Conservation (phyloP, 2,888 invertebrate species). For the Idaea dimidiata region DNA sequence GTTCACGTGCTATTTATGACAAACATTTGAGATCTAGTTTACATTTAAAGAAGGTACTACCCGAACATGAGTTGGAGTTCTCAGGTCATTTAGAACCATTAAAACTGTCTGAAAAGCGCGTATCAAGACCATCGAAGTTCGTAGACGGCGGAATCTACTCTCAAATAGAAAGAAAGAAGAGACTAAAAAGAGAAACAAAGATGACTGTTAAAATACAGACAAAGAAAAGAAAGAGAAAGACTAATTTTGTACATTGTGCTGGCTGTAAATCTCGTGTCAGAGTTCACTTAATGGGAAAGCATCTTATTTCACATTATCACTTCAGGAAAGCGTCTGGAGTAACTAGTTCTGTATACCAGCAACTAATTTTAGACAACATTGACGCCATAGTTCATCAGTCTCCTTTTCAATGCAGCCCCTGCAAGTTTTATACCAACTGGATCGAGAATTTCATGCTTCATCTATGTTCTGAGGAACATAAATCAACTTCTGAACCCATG, state of each 20-base stretch:
- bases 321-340: constrained; percentile 85
- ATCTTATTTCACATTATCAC: constrained; percentile 92
- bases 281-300: constrained; percentile 88
- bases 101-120: constrained; percentile 50
- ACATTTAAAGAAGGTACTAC: constrained; percentile 84
- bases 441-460: constrained; percentile 85
- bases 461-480: constrained; percentile 86
- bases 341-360: constrained; percentile 77
- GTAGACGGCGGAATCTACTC: constrained; percentile 54
- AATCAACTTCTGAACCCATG: constrained; percentile 66
- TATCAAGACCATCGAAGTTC: constrained; percentile 58
- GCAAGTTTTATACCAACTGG: constrained; percentile 92
- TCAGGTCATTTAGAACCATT: constrained; percentile 70
- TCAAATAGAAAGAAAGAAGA: constrained; percentile 44
- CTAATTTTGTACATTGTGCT: constrained; percentile 83
- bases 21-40: constrained; percentile 88
- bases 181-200: constrained; percentile 35
- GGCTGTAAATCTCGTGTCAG: constrained; percentile 87
- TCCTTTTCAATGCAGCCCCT: constrained; percentile 92
- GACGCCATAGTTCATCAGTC: constrained; percentile 88
- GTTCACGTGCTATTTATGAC: constrained; percentile 87
- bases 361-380: constrained; percentile 88
- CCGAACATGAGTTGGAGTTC: constrained; percentile 85
- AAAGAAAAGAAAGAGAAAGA: constrained; percentile 78
- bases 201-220: constrained; percentile 44